Evolutionary conservation across 1,140 invertebrate genomes (phyloP).

Genomic region (Tetramorium alpestre): DNA sequence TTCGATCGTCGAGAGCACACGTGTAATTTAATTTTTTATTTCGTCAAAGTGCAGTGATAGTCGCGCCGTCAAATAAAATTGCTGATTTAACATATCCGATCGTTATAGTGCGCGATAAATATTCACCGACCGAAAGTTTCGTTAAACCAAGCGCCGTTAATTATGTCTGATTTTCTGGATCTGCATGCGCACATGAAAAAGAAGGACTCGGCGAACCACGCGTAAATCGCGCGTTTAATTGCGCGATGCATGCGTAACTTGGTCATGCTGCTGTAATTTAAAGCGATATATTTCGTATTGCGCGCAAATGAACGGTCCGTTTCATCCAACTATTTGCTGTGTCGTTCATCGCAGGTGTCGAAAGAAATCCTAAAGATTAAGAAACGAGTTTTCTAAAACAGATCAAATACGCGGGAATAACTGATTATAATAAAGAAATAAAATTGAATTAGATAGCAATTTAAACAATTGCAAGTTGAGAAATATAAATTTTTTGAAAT

Average conservation of each 20-base stretch:
- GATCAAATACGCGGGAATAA: not conserved
- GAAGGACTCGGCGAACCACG: not conserved
- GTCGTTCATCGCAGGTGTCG: no score
- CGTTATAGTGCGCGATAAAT: conserved; percentile 18
- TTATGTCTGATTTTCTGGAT: conserved; percentile 31
- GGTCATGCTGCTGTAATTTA: not conserved
- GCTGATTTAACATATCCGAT: conserved; percentile 15
- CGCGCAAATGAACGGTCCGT: not conserved
- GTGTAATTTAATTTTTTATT: conserved; percentile 21
- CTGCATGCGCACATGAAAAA: not conserved
- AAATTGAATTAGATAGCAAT: not conserved
- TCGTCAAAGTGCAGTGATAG: conserved; percentile 9
- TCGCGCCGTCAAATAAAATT: conserved; percentile 20
- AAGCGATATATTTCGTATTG: not conserved
- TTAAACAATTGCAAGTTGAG: not conserved
- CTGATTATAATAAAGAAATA: not conserved
- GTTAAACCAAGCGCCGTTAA: conserved; percentile 11
- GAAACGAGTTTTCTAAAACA: not conserved
- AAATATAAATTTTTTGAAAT: not conserved
- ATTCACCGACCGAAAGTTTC: conserved; percentile 20
- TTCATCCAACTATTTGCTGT: not conserved
- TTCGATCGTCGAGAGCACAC: not conserved
- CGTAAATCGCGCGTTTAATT: conserved; percentile 32
- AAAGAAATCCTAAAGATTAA: not conserved
- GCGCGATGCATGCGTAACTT: conserved; percentile 14